phyloP scores from a whole-genome alignment of 2,888 invertebrate species.

The Drosophila cognata region DNA sequence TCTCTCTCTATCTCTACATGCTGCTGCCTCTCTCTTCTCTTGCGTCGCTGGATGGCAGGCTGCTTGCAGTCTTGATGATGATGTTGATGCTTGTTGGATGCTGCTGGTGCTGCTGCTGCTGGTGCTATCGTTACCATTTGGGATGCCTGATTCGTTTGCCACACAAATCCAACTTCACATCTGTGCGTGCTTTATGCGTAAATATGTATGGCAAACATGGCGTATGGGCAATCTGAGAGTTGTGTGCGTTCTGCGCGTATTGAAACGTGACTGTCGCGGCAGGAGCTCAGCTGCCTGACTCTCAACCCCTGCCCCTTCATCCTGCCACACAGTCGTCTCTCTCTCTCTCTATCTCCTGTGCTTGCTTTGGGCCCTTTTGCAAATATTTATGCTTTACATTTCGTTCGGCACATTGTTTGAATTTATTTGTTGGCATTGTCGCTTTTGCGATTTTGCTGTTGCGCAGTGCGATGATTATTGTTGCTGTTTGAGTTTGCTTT shows the following conservation, averaged over 20 bases:
- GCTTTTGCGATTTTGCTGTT: conserved; percentile 63
- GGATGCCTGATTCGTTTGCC: conserved; percentile 17
- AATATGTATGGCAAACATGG: conserved; percentile 73
- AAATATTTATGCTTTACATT: conserved; percentile 81
- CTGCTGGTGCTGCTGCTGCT: background rate
- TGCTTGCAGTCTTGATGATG: conserved; percentile 41
- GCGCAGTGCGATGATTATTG: conserved; percentile 69
- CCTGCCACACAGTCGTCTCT: background rate
- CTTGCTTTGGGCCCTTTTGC: conserved; percentile 67
- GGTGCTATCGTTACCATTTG: conserved; percentile 47
- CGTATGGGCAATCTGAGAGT: conserved; percentile 73
- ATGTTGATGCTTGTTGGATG: conserved; percentile 27
- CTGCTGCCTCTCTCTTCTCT: background rate
- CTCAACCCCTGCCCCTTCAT: conserved; percentile 9
- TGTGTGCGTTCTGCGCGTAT: conserved; percentile 55
- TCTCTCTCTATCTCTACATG: background rate
- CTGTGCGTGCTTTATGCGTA: conserved; percentile 66
- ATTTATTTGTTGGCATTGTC: conserved; percentile 77
- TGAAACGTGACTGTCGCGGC: conserved; percentile 71
- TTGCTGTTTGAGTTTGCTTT: conserved; percentile 51
- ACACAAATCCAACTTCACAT: background rate
- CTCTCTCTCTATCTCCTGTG: conserved; percentile 4
- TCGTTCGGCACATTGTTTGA: conserved; percentile 80
- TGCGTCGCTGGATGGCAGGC: background rate
- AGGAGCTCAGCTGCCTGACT: conserved; percentile 69